phyloP scores from a whole-genome alignment of 1,140 invertebrate genomes.

The Alviniconcha marisindica region DNA sequence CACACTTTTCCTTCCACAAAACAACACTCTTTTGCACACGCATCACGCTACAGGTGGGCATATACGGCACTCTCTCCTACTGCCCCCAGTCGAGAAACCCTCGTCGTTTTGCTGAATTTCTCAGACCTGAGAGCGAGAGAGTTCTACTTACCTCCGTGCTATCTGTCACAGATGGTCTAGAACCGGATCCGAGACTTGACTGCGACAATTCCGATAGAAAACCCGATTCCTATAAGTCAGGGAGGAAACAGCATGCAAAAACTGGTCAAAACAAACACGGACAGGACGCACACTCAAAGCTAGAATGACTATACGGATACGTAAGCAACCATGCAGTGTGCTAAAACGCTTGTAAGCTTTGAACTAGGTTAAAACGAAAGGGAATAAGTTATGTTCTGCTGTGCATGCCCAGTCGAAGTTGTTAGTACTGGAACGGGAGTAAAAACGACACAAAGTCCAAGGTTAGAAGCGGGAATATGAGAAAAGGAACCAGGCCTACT shows the following conservation, averaged over 20 bases:
- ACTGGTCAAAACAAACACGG: background rate
- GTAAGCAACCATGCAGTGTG: background rate
- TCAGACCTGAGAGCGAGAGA: slow-evolving; percentile 2
- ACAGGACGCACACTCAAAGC: background rate
- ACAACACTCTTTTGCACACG: too few relatives aligned
- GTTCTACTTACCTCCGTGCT: slow-evolving; percentile 22
- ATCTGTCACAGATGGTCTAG: slow-evolving; percentile 3
- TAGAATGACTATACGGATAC: background rate
- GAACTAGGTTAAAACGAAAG: too few relatives aligned
- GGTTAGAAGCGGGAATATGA: too few relatives aligned
- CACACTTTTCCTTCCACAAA: too few relatives aligned
- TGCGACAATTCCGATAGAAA: slow-evolving; percentile 32
- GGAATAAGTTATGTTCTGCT: too few relatives aligned
- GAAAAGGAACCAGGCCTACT: too few relatives aligned
- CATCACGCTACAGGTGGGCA: too few relatives aligned
- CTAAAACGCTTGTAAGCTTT: background rate
- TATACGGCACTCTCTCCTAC: background rate
- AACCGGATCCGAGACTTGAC: slow-evolving; percentile 1
- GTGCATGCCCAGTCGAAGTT: too few relatives aligned
- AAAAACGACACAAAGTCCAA: too few relatives aligned
- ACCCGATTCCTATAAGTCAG: slow-evolving; percentile 26
- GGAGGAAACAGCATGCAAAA: slow-evolving; percentile 28
- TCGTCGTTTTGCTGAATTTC: background rate
- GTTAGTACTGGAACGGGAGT: too few relatives aligned
- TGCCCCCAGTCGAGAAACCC: background rate